Evolutionary conservation across 2,888 invertebrate species (phyloP), one percentile per base, ranked within the genome.

Genomic region (Neria commutata): DNA sequence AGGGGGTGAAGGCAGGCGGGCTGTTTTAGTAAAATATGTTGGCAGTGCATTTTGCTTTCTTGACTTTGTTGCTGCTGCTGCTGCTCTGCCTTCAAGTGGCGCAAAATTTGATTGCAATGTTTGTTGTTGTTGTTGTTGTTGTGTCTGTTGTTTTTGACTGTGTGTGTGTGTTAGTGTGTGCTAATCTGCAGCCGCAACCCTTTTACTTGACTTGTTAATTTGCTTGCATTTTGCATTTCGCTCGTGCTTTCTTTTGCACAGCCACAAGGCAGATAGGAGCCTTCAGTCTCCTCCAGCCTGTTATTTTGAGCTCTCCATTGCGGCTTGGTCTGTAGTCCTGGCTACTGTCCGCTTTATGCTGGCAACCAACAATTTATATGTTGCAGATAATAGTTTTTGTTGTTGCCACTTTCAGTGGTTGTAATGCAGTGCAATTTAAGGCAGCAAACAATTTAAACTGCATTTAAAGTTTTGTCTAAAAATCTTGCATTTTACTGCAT

Each of bases 181-280:
- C n/a, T n/a, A n/a, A n/a, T 48, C n/a, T n/a, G n/a, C n/a, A n/a
- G n/a, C n/a, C n/a, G n/a, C n/a, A n/a, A n/a, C n/a, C n/a, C n/a
- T n/a, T n/a, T n/a, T 5, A 24, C n/a, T n/a, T 34, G 48, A 17
- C 25, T 48, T 48, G 48, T 10, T 48, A 48, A 48, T 48, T 48
- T 48, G 48, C 48, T 48, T 48, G 48, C 48, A 48, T 48, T 48
- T 26, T 46, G 10, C 4, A 10, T 46, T 48, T 48, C 46, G 8
- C 17, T 46, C 21, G 5, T 48, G 5, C n/a, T 48, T 25, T 48
- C 29, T 25, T 23, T 42, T 11, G n/a, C 11, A 46, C 11, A 29
- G 34, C 24, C 19, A 19, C 29, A 19, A 5, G n/a, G 10, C n/a
- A 10, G 23, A 47, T 21, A 17, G 46, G 46, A 23, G n/a, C n/a